Percentiles rank a stretch among this genome's conserved stretches.
Conservation (phyloP, 30 jellyfish, hydroid and myxozoan genomes). For the Aurelia aurita complex sp. Pacific region DNA sequence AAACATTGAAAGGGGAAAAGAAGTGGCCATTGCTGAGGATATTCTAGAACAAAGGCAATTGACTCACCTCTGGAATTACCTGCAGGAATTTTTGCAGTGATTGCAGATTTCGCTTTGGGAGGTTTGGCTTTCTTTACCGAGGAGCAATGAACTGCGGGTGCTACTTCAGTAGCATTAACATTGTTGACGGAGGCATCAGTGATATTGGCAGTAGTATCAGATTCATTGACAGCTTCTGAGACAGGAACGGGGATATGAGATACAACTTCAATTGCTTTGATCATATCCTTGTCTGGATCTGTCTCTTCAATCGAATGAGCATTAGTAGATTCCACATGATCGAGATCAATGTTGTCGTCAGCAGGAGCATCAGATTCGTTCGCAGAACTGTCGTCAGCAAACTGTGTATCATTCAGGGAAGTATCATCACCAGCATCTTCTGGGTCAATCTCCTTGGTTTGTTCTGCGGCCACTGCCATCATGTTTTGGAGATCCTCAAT, state of each 20-base stretch:
- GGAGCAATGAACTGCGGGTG: background rate
- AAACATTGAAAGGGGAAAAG: no score
- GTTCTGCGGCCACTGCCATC: background rate
- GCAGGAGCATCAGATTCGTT: background rate
- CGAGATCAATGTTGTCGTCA: background rate
- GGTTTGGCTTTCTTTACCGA: background rate
- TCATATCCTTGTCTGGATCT: no score
- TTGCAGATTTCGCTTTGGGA: background rate
- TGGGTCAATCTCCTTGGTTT: background rate
- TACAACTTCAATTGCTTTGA: no score
- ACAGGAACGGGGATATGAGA: background rate
- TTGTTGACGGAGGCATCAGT: background rate
- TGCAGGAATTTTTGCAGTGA: no score
- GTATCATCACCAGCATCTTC: background rate
- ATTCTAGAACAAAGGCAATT: no score
- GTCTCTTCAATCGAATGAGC: no score
- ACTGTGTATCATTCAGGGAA: background rate
- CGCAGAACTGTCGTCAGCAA: background rate
- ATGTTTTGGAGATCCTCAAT: conserved; percentile 17
- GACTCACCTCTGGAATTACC: no score
- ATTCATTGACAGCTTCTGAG: background rate
- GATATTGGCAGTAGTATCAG: background rate
- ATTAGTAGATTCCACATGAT: no score
- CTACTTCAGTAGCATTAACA: background rate
- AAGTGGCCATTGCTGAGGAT: no score